Base-by-base conservation (phyloP, 2,888 invertebrate species). In the Notocelia uddmanniana region DNA sequence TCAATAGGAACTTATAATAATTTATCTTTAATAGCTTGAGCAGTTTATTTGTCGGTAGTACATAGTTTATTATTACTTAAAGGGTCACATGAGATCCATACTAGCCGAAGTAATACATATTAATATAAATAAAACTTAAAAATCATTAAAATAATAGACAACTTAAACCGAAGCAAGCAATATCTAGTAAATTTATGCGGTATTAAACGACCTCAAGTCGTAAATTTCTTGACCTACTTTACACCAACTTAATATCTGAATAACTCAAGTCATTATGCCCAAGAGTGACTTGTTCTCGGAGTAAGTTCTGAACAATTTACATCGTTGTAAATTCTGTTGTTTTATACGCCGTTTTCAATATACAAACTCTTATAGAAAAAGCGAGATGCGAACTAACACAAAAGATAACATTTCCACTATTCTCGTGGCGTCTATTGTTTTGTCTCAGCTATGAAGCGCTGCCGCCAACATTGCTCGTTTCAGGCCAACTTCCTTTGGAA, bases 401-500 rank as follows among this genome's bases (percentile, higher is more conserved):
- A 85, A 86, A 85, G 84, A 83, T 81, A 81, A 80, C 82, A 81
- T 84, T 84, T 80, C 78, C 83, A 82, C 86, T 86, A 86, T 85
- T 85, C 81, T 82, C 82, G 57, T 77, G 77, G 80, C 76, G 79
- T 80, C 84, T 81, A 87, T 89, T 89, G 88, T 89, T 80, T 87
- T 80, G 83, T 80, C 80, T 80, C 77, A 79, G 81, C 81, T 79
- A 80, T 78, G 80, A 79, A 80, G 74, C 18, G 50, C 9, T 76
- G 75, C 74, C 79, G 77, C 79, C 80, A 78, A 81, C 80, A 55
- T 70, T 64, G 81, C 83, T 83, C 81, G 82, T 80, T 83, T 80
- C 79, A 76, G 81, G 78, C 78, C 83, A 85, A 87, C 81, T 87
- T 87, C 82, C 86, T 84, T 85, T 83, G 77, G 81, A 76, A 88